Conservation (phyloP, 1,140 invertebrate species). For the Gryllus bimaculatus region DNA sequence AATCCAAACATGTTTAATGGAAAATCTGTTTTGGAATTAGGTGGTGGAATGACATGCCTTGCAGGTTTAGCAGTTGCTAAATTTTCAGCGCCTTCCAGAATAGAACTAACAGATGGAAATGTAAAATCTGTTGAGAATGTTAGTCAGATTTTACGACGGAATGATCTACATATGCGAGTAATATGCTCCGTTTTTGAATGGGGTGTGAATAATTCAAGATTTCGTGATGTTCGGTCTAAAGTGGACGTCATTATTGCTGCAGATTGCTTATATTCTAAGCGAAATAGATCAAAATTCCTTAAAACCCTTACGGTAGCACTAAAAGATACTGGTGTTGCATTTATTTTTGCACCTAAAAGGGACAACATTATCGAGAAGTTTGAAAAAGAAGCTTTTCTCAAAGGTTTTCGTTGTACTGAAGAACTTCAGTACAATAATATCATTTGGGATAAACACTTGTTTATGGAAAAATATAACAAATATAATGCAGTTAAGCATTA, state of each 20-base stretch:
- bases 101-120: conserved; percentile 71
- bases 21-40: conserved; percentile 65
- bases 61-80: conserved; percentile 66
- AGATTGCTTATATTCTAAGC: conserved; percentile 78
- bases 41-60: conserved; percentile 78
- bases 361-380: conserved; percentile 63
- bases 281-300: conserved; percentile 58
- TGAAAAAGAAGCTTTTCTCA: conserved; percentile 43
- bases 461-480: conserved; percentile 44
- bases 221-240: conserved; percentile 8
- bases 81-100: conserved; percentile 45
- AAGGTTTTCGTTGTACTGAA: conserved; percentile 47
- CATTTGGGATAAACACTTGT: conserved; percentile 56
- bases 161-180: conserved; percentile 39
- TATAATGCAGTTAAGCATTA: conserved; percentile 60
- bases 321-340: conserved; percentile 50
- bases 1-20: conserved; percentile 53
- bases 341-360: conserved; percentile 69
- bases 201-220: conserved; percentile 25
- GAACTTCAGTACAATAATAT: conserved; percentile 48
- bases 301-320: conserved; percentile 57
- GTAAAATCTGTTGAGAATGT: conserved; percentile 66
- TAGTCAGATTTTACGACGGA: conserved; percentile 48
- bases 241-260: conserved; percentile 68
- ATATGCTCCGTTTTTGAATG: conserved; percentile 40